Evolutionary conservation across 1,140 invertebrate genomes (phyloP), one percentile per base, ranked within the genome.

Genomic region (Heliothis subflexa): DNA sequence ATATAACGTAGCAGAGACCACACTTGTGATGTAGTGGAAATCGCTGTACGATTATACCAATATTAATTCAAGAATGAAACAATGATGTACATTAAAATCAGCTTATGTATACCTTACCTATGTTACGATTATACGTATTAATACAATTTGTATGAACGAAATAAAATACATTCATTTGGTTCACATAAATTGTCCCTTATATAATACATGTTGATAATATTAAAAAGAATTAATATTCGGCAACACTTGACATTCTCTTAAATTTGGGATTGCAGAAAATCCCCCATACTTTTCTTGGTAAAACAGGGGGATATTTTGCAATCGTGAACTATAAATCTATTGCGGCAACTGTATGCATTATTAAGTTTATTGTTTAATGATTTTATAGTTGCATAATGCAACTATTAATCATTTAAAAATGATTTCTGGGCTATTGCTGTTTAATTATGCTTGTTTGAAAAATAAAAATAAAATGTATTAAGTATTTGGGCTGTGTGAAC

Each of bases 241-340:
- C 93, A 94, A 94, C 93, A 94, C 93, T 93, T 93, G 93, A 94
- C 91, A 93, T 93, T 93, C 93, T 90, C 89, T 89, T 89, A 88
- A 78, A 74, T 59, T 81, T 74, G 47, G 18, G 21, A 87, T 87
- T 87, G 83, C 84, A 83, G 82, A 79, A 87, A 78, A 85, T 83
- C 82, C 79, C 73, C 72, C 81, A 80, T 66, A 14, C 54, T 71
- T 68, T 71, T 79, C 52, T 50, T 2, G 75, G 73, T 62, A 73
- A 54, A 76, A 50, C 18, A 78, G 55, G 25, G 78, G 79, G 49
- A 82, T 85, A 83, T 85, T 87, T 85, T 86, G 83, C 83, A 89
- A 88, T 80, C 77, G 71, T 84, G 80, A 88, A 87, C 86, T 91
- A 89, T 91, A 89, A 90, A 89, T 85, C 92, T 94, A 93, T 90